These are phyloP conservation scores for Tetragonula clypearis DNA, from an alignment of 1,140 invertebrate species.

Conservation along the genomic window DNA sequence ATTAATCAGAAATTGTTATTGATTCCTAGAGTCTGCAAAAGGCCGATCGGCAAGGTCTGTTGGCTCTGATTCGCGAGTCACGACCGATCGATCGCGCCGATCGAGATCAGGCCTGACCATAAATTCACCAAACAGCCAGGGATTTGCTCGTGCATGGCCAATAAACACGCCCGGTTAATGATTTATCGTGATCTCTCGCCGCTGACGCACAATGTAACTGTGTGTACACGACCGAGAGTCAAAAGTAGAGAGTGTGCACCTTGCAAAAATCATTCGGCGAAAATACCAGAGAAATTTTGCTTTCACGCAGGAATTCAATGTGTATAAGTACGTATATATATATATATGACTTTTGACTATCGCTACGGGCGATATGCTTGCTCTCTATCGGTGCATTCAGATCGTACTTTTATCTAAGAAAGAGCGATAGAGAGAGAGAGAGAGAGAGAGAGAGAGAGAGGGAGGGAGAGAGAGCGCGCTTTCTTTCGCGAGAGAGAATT, in stretches of 20 bases:
- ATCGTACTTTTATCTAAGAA: slow-evolving; percentile 29
- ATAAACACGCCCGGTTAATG: slow-evolving; percentile 65
- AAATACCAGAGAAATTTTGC: too few species aligned
- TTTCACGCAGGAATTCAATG: too few species aligned
- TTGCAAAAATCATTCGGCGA: too few species aligned
- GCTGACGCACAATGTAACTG: slow-evolving; percentile 7
- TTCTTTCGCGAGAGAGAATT: slow-evolving; percentile 39
- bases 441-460: background rate
- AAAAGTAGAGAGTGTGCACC: too few species aligned
- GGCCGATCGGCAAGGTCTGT: slow-evolving; percentile 25
- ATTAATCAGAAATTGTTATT: background rate
- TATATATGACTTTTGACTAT: too few species aligned
- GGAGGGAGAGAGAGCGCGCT: background rate
- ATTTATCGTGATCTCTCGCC: slow-evolving; percentile 52
- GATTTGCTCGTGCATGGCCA: slow-evolving; percentile 60
- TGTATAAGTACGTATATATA: too few species aligned
- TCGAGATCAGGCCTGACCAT: slow-evolving; percentile 41
- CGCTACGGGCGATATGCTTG: background rate
- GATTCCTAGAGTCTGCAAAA: background rate
- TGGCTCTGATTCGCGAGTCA: slow-evolving; percentile 47
- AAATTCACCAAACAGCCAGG: slow-evolving; percentile 51
- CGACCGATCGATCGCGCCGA: slow-evolving; percentile 51
- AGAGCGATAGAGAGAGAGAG: background rate
- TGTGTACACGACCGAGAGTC: too few species aligned
- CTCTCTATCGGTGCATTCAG: slow-evolving; percentile 33